Conservation (phyloP, 2,113 vertebrate species). For the Clarias magur region DNA sequence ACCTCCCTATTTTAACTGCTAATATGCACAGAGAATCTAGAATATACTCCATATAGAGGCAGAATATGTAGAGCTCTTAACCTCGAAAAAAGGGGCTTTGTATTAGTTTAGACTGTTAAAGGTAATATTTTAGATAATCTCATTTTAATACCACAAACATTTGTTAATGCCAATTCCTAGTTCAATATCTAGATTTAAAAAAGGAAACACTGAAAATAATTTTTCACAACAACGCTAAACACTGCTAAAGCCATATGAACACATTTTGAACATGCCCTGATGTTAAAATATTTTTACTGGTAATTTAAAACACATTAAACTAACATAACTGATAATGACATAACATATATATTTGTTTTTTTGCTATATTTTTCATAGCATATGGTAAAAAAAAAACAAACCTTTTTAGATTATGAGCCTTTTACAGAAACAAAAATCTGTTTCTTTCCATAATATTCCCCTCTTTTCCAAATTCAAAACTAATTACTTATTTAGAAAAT, state of each 20-base stretch:
- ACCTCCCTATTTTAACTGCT: background rate
- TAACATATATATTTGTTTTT: background rate
- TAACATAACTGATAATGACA: background rate
- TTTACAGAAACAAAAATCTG: background rate
- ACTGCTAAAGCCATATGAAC: no score
- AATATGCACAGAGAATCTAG: background rate
- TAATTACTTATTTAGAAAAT: background rate
- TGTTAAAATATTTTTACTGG: background rate
- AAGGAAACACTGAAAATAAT: background rate
- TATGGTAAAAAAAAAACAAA: background rate
- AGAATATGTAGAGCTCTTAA: background rate
- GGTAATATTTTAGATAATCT: background rate
- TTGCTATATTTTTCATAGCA: background rate
- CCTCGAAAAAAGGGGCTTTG: background rate
- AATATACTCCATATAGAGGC: background rate
- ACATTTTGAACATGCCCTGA: no score
- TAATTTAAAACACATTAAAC: background rate
- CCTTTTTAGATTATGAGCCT: background rate
- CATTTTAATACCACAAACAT: background rate
- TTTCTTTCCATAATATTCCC: background rate
- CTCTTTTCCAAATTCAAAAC: background rate
- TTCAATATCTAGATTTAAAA: background rate
- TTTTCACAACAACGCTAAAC: background rate
- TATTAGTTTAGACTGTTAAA: background rate
- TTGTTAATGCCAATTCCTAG: background rate